Conservation (phyloP, 2,888 invertebrate genomes). For the Pandemis heparana region DNA sequence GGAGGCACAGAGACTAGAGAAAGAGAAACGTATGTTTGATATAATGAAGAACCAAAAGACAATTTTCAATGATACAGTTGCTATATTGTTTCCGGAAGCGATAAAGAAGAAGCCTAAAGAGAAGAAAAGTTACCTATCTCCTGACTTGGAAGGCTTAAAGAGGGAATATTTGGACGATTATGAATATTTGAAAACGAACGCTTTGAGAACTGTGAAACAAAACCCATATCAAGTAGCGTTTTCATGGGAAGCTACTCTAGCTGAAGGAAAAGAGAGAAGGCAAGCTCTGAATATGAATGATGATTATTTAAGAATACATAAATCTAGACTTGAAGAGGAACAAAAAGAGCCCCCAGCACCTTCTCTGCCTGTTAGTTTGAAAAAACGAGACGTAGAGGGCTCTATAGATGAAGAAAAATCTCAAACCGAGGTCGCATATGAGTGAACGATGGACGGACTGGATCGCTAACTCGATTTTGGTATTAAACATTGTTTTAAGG, state of each 20-base stretch:
- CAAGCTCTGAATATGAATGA: slow-evolving; percentile 75
- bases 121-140: slow-evolving; percentile 75
- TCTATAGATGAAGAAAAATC: not conserved
- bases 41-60: slow-evolving; percentile 85
- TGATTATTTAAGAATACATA: slow-evolving; percentile 68
- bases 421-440: not conserved
- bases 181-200: slow-evolving; percentile 59
- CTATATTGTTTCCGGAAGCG: slow-evolving; percentile 87
- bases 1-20: slow-evolving; percentile 84
- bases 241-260: slow-evolving; percentile 84
- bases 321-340: slow-evolving; percentile 62
- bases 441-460: not conserved
- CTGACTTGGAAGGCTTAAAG: slow-evolving; percentile 70
- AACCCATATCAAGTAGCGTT: slow-evolving; percentile 82
- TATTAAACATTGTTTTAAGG: not conserved
- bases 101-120: slow-evolving; percentile 76
- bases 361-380: not conserved
- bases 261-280: slow-evolving; percentile 81
- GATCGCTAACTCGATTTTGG: not conserved
- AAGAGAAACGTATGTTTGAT: slow-evolving; percentile 84
- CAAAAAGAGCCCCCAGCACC: slow-evolving; percentile 43
- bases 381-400: not conserved
- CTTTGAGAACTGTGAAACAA: slow-evolving; percentile 70
- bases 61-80: slow-evolving; percentile 88
- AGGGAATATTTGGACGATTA: slow-evolving; percentile 72